These are phyloP conservation scores for Philereme vetulata DNA, from an alignment of 2,888 invertebrate species.

Conservation along the genomic window DNA sequence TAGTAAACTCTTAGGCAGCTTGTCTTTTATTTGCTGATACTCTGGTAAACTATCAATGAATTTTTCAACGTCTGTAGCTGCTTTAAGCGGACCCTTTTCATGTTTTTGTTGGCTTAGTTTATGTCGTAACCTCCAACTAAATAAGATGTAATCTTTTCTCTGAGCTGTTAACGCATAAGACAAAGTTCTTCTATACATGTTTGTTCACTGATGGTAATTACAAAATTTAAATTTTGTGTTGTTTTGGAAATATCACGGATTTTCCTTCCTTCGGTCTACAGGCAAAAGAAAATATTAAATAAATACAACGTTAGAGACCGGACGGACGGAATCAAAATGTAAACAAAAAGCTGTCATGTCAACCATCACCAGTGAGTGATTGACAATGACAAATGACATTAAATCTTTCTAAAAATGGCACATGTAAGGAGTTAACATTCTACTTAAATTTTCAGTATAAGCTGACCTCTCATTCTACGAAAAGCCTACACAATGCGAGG, in stretches of 20 bases:
- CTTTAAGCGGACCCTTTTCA: constrained; percentile 54
- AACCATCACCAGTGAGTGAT: no score
- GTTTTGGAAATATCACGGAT: neutral
- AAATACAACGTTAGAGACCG: no score
- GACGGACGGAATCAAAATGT: neutral
- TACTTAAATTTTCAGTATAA: no score
- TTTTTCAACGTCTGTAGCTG: constrained; percentile 62
- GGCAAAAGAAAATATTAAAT: no score
- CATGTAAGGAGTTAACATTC: no score
- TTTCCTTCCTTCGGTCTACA: neutral
- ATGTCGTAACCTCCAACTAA: constrained; percentile 53
- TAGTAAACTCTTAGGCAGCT: constrained; percentile 63
- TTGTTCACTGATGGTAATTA: neutral
- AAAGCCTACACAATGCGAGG: no score
- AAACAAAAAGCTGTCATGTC: constrained; percentile 3
- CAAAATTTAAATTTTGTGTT: neutral
- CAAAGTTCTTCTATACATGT: constrained; percentile 36
- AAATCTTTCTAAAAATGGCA: no score
- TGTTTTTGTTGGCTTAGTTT: constrained; percentile 51
- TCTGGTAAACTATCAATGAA: constrained; percentile 62
- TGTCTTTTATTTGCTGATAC: constrained; percentile 56
- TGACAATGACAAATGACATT: no score
- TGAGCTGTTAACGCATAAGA: constrained; percentile 4
- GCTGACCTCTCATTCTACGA: no score
- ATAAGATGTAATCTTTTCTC: constrained; percentile 26